Evolutionary conservation across 2,113 vertebrate genomes (phyloP), one percentile per base, ranked within the genome.

Genomic region (Equus quagga): DNA sequence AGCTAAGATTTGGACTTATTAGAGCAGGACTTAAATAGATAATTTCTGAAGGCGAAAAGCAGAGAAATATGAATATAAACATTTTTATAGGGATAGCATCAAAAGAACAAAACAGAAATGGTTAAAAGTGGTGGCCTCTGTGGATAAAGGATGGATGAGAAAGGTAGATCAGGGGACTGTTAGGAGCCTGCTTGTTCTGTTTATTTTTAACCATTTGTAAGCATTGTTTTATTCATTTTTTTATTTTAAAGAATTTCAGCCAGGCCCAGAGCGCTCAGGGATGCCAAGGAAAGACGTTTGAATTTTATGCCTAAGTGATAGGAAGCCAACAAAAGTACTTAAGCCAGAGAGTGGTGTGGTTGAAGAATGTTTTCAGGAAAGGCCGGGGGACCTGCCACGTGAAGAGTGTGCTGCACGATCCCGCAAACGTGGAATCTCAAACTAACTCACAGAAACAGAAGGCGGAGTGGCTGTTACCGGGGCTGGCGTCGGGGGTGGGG

Each of bases 11-110:
- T 51, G 49, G 5, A 36, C 49, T 58, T 62, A 33, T 83, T 13
- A 44, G 8, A 72, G 54, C 33, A 49, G 44, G 60, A 69, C 81
- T 70, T 64, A 92, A 72, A 60, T 56, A 85, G 23, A n/a, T 58
- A 73, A 79, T 82, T 82, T 62, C 26, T 60, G 76, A 95, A 58
- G 23, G 70, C 78, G 56, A 91, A 96, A 93, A 84, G 73, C 67
- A 73, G 79, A 51, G 41, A 60, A 86, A 93, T 46, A 41, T 26
- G 56, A 65, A 90, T 18, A n/a, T 49, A 78, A 44, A 17, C 15
- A 76, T 56, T 78, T 56, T 83, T 23, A 56, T 8, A 82, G 33
- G n/a, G 12, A 21, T 82, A 60, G 51, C 69, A 49, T 23, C 56
- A 73, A 69, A 86, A 81, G 13, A 92, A 79, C 49, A 69, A 82